These are phyloP conservation scores for Porites lobata DNA, from an alignment of 92 coral and sea anemone genomes.

Conservation along the genomic window DNA sequence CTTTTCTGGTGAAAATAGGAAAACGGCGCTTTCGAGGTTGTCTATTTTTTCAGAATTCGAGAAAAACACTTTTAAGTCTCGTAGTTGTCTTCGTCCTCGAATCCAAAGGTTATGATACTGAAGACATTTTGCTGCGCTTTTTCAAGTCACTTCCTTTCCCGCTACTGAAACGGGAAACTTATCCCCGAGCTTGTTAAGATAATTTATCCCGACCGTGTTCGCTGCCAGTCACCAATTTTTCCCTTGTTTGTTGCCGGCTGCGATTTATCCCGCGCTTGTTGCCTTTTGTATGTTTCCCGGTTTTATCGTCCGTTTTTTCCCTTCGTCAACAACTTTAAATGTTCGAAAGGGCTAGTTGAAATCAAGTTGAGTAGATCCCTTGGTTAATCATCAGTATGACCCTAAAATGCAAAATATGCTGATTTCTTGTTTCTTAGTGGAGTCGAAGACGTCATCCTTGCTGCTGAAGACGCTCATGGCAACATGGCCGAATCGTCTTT, in stretches of 20 bases:
- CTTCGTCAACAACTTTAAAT: not conserved
- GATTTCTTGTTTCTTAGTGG: conserved; percentile 54
- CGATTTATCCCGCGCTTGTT: not conserved
- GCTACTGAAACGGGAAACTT: too few species aligned
- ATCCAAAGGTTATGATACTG: too few species aligned
- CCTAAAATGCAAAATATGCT: not conserved
- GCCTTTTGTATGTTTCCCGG: not conserved
- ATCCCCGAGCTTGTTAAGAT: too few species aligned
- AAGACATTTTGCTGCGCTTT: too few species aligned
- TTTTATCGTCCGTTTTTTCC: not conserved
- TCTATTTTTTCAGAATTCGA: too few species aligned
- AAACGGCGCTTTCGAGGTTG: too few species aligned
- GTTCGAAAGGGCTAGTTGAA: not conserved
- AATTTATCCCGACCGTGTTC: not conserved
- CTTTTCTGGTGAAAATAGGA: too few species aligned
- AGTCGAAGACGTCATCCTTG: conserved; percentile 69
- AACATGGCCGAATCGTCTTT: conserved; percentile 69
- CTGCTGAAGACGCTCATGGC: conserved; percentile 54
- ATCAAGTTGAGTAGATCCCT: not conserved
- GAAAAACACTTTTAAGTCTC: too few species aligned
- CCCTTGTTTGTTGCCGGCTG: not conserved
- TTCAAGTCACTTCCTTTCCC: too few species aligned
- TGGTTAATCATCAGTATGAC: not conserved
- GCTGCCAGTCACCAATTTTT: not conserved
- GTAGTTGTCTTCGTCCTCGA: too few species aligned